Base-by-base conservation (phyloP, 2,113 vertebrate species). In the Chitala chitala region DNA sequence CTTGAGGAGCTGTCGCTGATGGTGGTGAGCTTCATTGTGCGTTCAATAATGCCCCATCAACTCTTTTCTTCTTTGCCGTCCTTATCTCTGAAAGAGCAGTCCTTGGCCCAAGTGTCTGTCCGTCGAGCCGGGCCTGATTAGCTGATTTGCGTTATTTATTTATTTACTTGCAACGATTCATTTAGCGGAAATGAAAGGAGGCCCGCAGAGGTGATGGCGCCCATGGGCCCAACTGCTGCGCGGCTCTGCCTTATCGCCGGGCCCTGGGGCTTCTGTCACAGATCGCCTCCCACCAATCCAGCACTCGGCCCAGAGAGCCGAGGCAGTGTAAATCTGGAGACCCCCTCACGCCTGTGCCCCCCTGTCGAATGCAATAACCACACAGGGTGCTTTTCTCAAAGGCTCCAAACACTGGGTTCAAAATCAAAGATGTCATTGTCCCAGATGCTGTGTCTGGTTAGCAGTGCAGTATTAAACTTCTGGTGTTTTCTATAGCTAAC, bases 311-410 rank as follows among this genome's bases (percentile, higher is more conserved):
- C 26, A 29, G 54, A 51, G 38, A 75, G n/a, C 24, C 48, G 66
- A 17, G 55, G 77, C 12, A 74, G 70, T 77, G 72, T 77, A 80
- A 80, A 83, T 84, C 82, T 80, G 44, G 75, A 79, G 44, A 65
- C 77, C 78, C 72, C 64, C 75, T 80, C 72, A 77, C 79, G 77
- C 51, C 78, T 76, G 77, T 78, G 78, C 55, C 24, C 65, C 56
- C 22, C 66, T 71, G 59, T 50, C 73, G 66, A 22, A 31, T 68
- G 26, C 68, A 75, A 59, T 79, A 80, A 82, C 81, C 77, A 84
- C 75, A 78, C 71, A 82, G 79, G 75, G 80, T 72, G 75, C 58
- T 20, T 38, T n/a, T 54, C 50, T 76, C 24, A 24, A 78, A 76
- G 75, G 72, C 72, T 77, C 38, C 76, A 20, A 46, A 51, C 72